These are phyloP conservation scores for Mola mola DNA, from an alignment of 2,113 vertebrate genomes.

Conservation along the genomic window DNA sequence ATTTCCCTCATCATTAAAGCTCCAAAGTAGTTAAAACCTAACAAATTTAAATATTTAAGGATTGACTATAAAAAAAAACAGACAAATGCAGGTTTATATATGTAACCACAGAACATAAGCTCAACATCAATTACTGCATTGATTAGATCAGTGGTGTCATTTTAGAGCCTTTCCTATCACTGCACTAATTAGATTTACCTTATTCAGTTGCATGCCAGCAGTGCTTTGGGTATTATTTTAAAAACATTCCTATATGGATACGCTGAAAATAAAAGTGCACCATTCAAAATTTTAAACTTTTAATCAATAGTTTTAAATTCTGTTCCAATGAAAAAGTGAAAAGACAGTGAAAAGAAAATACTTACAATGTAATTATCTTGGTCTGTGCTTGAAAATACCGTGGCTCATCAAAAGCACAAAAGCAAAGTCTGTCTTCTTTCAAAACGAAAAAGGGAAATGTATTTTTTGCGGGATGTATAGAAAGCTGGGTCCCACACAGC, in stretches of 20 bases:
- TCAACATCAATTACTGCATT: slow-evolving; percentile 50
- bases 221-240: neutral
- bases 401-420: slow-evolving; percentile 12
- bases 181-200: slow-evolving; percentile 52
- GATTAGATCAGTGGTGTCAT: slow-evolving; percentile 67
- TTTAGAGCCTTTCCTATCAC: slow-evolving; percentile 56
- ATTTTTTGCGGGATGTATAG: neutral
- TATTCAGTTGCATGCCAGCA: slow-evolving; percentile 46
- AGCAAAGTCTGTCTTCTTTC: slow-evolving; percentile 30
- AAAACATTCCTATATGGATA: slow-evolving; percentile 1
- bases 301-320: slow-evolving; percentile 22
- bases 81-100: slow-evolving; percentile 1
- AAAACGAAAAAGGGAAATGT: slow-evolving; percentile 18
- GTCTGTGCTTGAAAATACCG: slow-evolving; percentile 40
- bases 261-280: slow-evolving; percentile 12
- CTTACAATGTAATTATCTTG: slow-evolving; percentile 57
- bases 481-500: slow-evolving; percentile 51
- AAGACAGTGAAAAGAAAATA: slow-evolving; percentile 46
- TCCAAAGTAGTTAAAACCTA: slow-evolving; percentile 10
- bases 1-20: slow-evolving; percentile 22
- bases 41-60: neutral
- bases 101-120: slow-evolving; percentile 12
- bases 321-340: slow-evolving; percentile 16
- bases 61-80: slow-evolving; percentile 2
- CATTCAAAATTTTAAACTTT: slow-evolving; percentile 31